Evolutionary conservation across 1,140 invertebrate species (phyloP).

Genomic region (Semibalanus balanoides): DNA sequence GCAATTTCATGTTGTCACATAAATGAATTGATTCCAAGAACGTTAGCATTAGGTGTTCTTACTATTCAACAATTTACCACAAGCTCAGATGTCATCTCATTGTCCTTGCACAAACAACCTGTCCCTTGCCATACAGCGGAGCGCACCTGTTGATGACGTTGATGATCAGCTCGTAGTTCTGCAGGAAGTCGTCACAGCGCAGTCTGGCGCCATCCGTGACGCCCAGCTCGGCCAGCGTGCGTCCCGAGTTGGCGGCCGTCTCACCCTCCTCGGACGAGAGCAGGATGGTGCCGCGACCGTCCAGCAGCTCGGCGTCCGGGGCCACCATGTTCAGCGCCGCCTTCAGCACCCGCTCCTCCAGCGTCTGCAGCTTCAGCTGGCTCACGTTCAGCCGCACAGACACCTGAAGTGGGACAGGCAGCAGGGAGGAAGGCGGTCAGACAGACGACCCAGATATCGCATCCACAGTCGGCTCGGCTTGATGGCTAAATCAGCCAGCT

Average conservation of each 20-base stretch:
- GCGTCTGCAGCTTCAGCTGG: conserved; percentile 62
- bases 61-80: too few relatives aligned
- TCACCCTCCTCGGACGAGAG: conserved; percentile 90
- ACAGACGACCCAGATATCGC: too few relatives aligned
- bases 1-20: too few relatives aligned
- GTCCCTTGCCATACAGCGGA: too few relatives aligned
- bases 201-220: conserved; percentile 72
- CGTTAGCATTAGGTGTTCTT: too few relatives aligned
- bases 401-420: conserved; percentile 20
- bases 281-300: conserved; percentile 43
- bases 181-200: conserved; percentile 76
- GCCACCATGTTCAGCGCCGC: conserved; percentile 77
- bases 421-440: not conserved
- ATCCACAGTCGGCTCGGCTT: too few relatives aligned
- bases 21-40: too few relatives aligned
- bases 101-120: too few relatives aligned
- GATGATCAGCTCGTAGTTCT: conserved; percentile 64
- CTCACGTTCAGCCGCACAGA: conserved; percentile 52
- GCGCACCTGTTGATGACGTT: conserved; percentile 31
- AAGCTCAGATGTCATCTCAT: too few relatives aligned
- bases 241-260: conserved; percentile 71
- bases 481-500: too few relatives aligned
- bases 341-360: conserved; percentile 73
- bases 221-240: conserved; percentile 53
- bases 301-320: conserved; percentile 69